Conservation (phyloP, 1,140 invertebrate species). For the Zaprionus nigranus region DNA sequence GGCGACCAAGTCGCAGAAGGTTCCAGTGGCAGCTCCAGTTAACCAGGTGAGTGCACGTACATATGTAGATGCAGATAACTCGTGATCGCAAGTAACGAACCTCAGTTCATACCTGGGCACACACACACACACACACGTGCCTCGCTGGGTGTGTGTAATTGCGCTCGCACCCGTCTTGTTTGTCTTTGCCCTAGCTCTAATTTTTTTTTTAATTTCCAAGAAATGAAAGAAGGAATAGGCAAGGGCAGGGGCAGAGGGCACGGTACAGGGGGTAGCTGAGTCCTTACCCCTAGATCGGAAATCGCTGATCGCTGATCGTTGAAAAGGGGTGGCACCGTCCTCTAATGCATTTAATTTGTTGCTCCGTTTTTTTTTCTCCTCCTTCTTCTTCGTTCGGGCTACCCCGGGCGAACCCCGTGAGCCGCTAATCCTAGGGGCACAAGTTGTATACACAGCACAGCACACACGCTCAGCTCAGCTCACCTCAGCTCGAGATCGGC, state of each 20-base stretch:
- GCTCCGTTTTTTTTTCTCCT: conserved; percentile 50
- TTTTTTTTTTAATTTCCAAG: conserved; percentile 67
- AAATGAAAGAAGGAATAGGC: conserved; percentile 4
- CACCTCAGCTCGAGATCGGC: neutral
- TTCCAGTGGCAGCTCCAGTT: conserved; percentile 12
- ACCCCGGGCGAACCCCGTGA: conserved; percentile 40
- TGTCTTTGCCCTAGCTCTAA: conserved; percentile 80
- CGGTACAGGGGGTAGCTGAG: neutral
- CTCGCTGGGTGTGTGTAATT: conserved; percentile 33
- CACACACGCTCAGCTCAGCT: conserved; percentile 1
- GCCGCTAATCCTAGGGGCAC: conserved; percentile 67
- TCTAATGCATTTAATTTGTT: conserved; percentile 82
- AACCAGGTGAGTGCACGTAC: conserved; percentile 41
- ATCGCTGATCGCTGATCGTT: neutral
- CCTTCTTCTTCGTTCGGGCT: neutral
- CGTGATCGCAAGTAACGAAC: conserved; percentile 20
- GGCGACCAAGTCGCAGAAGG: conserved; percentile 65
- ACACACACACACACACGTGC: conserved; percentile 18
- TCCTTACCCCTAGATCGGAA: conserved; percentile 47
- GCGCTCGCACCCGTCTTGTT: conserved; percentile 65
- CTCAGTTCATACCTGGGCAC: conserved; percentile 61
- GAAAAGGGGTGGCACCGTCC: conserved; percentile 64
- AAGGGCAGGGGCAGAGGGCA: conserved; percentile 8
- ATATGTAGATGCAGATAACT: neutral
- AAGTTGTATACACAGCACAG: conserved; percentile 46